Conservation (phyloP, 2,888 invertebrate genomes). For the Pseudanteris insignis region DNA sequence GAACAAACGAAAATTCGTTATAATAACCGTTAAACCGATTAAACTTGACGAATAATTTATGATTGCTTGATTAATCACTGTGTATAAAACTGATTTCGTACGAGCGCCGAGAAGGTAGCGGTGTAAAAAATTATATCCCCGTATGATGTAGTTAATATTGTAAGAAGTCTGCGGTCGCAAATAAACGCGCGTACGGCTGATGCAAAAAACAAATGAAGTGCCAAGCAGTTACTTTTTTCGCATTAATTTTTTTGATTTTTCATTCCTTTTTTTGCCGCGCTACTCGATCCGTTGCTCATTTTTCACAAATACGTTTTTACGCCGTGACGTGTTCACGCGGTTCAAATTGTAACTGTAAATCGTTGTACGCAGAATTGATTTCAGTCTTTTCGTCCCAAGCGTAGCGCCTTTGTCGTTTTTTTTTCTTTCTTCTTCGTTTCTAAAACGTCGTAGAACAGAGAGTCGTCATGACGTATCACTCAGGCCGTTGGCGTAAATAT, state of each 20-base stretch:
- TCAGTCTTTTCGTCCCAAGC: conserved; percentile 1
- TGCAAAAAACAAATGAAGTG: conserved; percentile 23
- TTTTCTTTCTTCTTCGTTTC: no score
- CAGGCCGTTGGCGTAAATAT: background rate
- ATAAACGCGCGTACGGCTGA: conserved; percentile 15
- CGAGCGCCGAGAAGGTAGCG: no score
- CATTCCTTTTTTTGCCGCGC: background rate
- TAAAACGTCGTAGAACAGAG: no score
- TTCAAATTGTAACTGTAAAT: conserved; percentile 23
- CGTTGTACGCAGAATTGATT: conserved; percentile 8
- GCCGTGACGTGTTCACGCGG: background rate
- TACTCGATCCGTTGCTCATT: conserved; percentile 20
- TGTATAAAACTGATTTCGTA: no score
- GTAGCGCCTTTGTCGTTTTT: conserved; percentile 1
- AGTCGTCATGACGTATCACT: no score
- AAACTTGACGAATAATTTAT: no score
- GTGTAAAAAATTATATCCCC: no score
- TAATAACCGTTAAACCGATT: no score
- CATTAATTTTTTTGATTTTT: conserved; percentile 23
- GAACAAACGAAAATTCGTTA: no score
- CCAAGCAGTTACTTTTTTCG: conserved; percentile 22
- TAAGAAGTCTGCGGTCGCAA: no score
- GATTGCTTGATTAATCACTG: no score
- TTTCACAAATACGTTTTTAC: conserved; percentile 23
- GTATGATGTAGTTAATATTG: no score